Percentiles rank a stretch among this genome's conserved stretches.
Evolutionary conservation across 1,140 invertebrate species (phyloP).

Genomic region (Eupristina koningsbergeri): DNA sequence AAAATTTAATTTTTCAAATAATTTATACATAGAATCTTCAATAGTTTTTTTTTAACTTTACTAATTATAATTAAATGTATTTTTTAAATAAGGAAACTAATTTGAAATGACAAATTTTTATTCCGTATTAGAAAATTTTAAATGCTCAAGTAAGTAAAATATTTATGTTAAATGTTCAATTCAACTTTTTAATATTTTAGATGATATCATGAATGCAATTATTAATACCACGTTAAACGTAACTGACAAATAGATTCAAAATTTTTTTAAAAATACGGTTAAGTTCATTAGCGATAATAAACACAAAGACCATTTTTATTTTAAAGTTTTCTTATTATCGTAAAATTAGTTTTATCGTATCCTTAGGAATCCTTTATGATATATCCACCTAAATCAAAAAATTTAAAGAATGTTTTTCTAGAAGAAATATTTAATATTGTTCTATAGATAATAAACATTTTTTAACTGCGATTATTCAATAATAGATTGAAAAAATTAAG

Average conservation of each 20-base stretch:
- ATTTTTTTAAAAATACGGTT: not conserved
- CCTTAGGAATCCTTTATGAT: conserved; percentile 58
- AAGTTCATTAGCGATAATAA: not conserved
- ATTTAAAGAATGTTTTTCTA: conserved; percentile 59
- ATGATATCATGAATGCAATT: conserved; percentile 47
- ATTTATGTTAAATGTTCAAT: conserved; percentile 49
- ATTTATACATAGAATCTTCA: no score
- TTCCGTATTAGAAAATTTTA: no score
- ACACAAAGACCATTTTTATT: not conserved
- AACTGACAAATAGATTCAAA: conserved; percentile 57
- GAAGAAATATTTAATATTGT: conserved; percentile 54
- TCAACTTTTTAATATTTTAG: conserved; percentile 55
- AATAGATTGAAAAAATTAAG: no score
- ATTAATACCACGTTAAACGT: conserved; percentile 53
- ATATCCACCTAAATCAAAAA: conserved; percentile 41
- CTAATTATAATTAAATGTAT: no score
- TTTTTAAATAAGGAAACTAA: no score
- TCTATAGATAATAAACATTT: conserved; percentile 54
- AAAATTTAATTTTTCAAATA: no score
- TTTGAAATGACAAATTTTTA: no score
- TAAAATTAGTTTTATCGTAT: conserved; percentile 50
- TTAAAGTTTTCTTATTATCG: conserved; percentile 57
- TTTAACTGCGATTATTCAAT: no score
- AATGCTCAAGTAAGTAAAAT: conserved; percentile 8
- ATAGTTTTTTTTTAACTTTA: no score